These are phyloP conservation scores for Melanerpes aurifrons DNA, from an alignment of 2,113 vertebrate species.

Conservation along the genomic window DNA sequence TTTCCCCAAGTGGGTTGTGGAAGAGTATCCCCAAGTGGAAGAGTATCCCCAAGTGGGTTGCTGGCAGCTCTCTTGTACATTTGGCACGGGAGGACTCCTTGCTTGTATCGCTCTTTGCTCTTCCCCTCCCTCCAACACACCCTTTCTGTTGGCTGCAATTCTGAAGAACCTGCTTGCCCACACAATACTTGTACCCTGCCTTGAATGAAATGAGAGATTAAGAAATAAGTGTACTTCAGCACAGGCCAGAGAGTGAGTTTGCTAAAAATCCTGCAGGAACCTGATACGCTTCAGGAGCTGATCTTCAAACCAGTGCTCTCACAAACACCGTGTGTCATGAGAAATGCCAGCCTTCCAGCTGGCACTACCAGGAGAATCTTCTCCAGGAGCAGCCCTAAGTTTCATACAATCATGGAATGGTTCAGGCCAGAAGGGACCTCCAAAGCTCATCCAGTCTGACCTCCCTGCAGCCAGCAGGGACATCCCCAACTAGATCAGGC, in stretches of 20 bases:
- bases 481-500: no score
- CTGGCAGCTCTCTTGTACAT: accelerated
- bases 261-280: background rate
- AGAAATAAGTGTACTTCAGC: background rate
- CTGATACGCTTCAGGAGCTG: background rate
- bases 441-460: no score
- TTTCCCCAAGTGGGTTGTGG: background rate
- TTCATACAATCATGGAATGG: background rate
- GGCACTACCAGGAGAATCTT: background rate
- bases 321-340: background rate
- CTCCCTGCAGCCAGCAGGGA: no score
- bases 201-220: constrained; percentile 1
- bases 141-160: constrained; percentile 56
- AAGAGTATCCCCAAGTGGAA: background rate
- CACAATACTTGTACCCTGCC: constrained; percentile 42
- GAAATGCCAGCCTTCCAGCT: background rate
- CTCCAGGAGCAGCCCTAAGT: background rate
- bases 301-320: background rate
- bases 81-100: background rate
- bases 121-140: constrained; percentile 46
- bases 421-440: no score
- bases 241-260: background rate
- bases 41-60: background rate
- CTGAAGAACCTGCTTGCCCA: constrained; percentile 59
- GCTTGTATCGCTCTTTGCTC: background rate